Percentiles rank a stretch among this genome's conserved stretches.
Conservation (phyloP, 37 sponge, comb jelly and placozoan species). For the Halisarca cf. caerulea region DNA sequence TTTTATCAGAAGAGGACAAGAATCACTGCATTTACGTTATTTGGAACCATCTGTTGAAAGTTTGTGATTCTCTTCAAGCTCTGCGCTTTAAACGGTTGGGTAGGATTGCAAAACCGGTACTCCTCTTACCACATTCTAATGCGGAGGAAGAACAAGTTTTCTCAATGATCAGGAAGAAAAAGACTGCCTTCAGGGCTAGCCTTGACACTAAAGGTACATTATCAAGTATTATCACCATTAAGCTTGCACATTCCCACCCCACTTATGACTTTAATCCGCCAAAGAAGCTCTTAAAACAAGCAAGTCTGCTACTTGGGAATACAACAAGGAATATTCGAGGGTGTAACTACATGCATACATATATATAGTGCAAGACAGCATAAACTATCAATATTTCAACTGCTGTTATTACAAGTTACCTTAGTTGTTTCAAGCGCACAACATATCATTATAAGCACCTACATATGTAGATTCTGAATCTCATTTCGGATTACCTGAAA, state of each 20-base stretch:
- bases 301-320: slow-evolving; percentile 49
- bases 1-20: not conserved
- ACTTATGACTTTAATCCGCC: slow-evolving; percentile 36
- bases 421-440: too few relatives aligned
- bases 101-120: slow-evolving; percentile 38
- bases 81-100: slow-evolving; percentile 36
- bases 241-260: slow-evolving; percentile 25
- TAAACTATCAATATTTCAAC: too few relatives aligned
- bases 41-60: slow-evolving; percentile 29
- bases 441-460: too few relatives aligned
- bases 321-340: slow-evolving; percentile 33
- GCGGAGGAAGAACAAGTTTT: slow-evolving; percentile 38
- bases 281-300: slow-evolving; percentile 29
- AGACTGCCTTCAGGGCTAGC: slow-evolving; percentile 39
- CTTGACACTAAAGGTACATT: slow-evolving; percentile 51
- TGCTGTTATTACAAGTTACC: too few relatives aligned
- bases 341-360: too few relatives aligned
- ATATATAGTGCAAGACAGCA: too few relatives aligned
- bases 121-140: slow-evolving; percentile 51
- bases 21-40: slow-evolving; percentile 35
- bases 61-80: slow-evolving; percentile 32
- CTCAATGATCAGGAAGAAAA: slow-evolving; percentile 37
- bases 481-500: too few relatives aligned
- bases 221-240: slow-evolving; percentile 53
- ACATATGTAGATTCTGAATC: too few relatives aligned